Conservation (phyloP, 2,113 vertebrate genomes). For the Centrocercus urophasianus region DNA sequence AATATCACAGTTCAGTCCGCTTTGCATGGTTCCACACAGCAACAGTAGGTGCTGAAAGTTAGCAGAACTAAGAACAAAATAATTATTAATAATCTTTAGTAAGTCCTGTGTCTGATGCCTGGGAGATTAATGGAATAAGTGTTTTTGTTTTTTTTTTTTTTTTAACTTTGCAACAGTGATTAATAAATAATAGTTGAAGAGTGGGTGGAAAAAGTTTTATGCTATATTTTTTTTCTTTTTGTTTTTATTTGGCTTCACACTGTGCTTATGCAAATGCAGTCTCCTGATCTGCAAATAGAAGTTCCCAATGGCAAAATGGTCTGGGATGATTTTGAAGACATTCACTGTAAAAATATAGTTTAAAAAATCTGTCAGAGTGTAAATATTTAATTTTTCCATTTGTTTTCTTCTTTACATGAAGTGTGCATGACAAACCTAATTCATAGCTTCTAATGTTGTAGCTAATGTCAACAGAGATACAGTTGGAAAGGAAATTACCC, state of each 20-base stretch:
- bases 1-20: background rate
- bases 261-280: slow-evolving; percentile 32
- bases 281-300: slow-evolving; percentile 19
- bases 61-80: background rate
- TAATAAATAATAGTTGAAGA: slow-evolving; percentile 49
- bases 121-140: background rate
- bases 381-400: slow-evolving; percentile 61
- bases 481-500: slow-evolving; percentile 52
- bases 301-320: slow-evolving; percentile 14
- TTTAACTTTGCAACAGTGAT: slow-evolving; percentile 28
- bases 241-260: slow-evolving; percentile 30
- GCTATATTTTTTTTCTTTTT: background rate
- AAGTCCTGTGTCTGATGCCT: background rate
- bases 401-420: slow-evolving; percentile 45
- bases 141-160: background rate
- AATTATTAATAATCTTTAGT: background rate
- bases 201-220: background rate
- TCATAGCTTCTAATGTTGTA: slow-evolving; percentile 41
- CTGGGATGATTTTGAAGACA: background rate
- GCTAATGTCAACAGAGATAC: slow-evolving; percentile 46
- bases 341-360: slow-evolving; percentile 20
- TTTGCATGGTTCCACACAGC: background rate
- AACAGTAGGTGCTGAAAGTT: background rate
- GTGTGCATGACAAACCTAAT: slow-evolving; percentile 29
- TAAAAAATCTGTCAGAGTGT: slow-evolving; percentile 19